Evolutionary conservation across 2,888 invertebrate genomes (phyloP).

Genomic region (Bombyx huttoni): DNA sequence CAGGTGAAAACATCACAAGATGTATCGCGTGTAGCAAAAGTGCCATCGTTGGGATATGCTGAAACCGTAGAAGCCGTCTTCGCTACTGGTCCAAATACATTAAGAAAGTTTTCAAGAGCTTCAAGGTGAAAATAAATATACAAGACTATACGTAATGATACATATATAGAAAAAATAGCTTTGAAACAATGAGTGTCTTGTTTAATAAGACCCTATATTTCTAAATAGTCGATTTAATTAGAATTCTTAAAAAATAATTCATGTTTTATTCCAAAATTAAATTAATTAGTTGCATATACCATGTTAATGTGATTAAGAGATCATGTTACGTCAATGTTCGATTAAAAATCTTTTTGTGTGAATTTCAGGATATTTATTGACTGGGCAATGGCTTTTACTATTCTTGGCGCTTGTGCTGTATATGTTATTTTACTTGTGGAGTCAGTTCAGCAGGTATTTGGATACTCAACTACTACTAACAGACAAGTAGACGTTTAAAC

Average conservation of each 20-base stretch:
- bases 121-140: conserved; percentile 71
- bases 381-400: conserved; percentile 78
- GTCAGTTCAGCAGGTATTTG: conserved; percentile 76
- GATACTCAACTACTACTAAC: conserved; percentile 17
- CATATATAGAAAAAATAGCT: too few species aligned
- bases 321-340: background rate
- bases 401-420: conserved; percentile 81
- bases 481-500: too few species aligned
- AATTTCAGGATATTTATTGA: conserved; percentile 79
- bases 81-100: conserved; percentile 67
- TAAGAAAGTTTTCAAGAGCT: conserved; percentile 67
- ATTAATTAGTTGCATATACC: too few species aligned
- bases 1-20: conserved; percentile 68
- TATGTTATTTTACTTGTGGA: conserved; percentile 83
- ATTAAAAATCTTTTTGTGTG: background rate
- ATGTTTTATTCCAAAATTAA: too few species aligned
- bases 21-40: conserved; percentile 59
- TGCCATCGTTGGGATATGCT: conserved; percentile 73
- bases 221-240: too few species aligned
- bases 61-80: conserved; percentile 76
- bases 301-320: too few species aligned
- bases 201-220: too few species aligned
- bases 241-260: too few species aligned
- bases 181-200: too few species aligned
- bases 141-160: too few species aligned